phyloP scores from a whole-genome alignment of 1,140 invertebrate species.

The Xylocopa sonorina region DNA sequence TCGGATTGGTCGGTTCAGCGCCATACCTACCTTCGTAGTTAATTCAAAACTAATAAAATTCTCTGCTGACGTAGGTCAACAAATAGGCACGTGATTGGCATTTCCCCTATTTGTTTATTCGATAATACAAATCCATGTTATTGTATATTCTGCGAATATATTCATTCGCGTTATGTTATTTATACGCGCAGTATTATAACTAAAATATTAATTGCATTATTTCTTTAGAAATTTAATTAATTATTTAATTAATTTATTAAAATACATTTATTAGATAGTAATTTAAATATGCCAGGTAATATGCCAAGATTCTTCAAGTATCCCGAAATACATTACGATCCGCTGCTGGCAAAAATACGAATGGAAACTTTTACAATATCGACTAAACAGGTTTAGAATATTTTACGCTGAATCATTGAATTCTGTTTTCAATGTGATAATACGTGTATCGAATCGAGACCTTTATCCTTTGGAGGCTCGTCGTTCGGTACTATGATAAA shows the following conservation, averaged over 20 bases:
- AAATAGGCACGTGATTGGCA: neutral
- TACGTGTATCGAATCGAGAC: slow-evolving; percentile 25
- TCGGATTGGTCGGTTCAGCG: slow-evolving; percentile 78
- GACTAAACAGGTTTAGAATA: neutral
- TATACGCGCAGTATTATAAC: too few species aligned
- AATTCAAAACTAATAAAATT: slow-evolving; percentile 54
- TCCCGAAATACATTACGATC: too few species aligned
- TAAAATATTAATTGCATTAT: too few species aligned
- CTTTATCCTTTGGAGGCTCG: slow-evolving; percentile 40
- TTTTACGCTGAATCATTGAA: neutral
- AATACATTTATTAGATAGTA: too few species aligned
- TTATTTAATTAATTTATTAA: too few species aligned
- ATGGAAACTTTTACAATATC: neutral
- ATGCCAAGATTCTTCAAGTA: too few species aligned
- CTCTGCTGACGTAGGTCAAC: slow-evolving; percentile 45
- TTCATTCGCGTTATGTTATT: too few species aligned
- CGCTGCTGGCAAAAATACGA: neutral
- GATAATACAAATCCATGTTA: neutral
- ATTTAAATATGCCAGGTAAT: too few species aligned
- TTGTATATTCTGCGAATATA: neutral
- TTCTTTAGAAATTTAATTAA: neutral
- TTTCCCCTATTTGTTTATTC: neutral
- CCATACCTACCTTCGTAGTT: slow-evolving; percentile 80
- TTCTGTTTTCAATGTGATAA: slow-evolving; percentile 5
- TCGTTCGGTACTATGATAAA: slow-evolving; percentile 47